phyloP scores from a whole-genome alignment of 2,113 vertebrate species.

The Pycnonotus jocosus region DNA sequence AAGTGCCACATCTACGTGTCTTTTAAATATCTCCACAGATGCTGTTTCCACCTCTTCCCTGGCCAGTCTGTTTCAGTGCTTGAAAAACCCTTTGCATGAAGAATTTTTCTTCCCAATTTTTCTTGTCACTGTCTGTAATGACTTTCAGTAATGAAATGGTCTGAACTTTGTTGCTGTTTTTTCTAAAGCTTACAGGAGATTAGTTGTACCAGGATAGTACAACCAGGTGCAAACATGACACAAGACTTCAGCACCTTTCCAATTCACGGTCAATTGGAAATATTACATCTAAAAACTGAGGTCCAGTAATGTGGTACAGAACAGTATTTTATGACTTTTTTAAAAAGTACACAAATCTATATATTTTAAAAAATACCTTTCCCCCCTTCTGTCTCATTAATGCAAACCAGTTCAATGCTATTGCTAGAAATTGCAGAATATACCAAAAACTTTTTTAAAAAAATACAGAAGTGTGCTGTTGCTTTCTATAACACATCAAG shows the following conservation, averaged over 20 bases:
- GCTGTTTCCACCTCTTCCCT: background rate
- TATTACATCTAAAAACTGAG: background rate
- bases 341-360: background rate
- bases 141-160: background rate
- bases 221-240: background rate
- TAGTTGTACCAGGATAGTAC: background rate
- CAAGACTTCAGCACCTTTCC: background rate
- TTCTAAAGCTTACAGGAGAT: background rate
- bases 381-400: background rate
- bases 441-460: background rate
- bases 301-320: background rate
- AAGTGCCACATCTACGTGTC: background rate
- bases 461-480: background rate
- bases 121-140: background rate
- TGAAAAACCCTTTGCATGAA: background rate
- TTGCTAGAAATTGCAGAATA: background rate
- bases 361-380: background rate
- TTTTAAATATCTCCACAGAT: background rate
- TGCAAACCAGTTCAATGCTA: background rate
- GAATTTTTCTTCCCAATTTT: background rate
- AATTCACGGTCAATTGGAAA: background rate
- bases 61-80: background rate
- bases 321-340: background rate
- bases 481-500: background rate
- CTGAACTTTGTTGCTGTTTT: background rate